Conservation (phyloP, 2,797 vertebrate genomes). For the Gallirallus australis region DNA sequence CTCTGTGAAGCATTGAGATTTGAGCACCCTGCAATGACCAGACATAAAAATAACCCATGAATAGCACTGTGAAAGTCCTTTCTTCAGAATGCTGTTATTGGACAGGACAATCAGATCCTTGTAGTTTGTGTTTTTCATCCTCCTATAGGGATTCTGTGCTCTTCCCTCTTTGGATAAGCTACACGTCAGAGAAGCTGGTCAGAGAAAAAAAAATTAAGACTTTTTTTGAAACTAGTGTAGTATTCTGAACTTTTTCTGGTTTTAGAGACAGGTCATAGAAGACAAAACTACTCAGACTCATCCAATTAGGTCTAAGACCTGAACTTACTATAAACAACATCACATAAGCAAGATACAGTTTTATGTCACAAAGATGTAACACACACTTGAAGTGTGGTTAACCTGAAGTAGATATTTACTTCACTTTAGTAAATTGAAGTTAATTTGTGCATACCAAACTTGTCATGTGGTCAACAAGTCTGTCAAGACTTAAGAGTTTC, state of each 20-base stretch:
- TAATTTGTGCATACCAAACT: not conserved
- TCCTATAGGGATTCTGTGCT: not conserved
- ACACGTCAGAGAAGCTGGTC: not conserved
- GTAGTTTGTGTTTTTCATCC: not conserved
- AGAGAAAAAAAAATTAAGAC: not conserved
- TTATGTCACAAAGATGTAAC: not conserved
- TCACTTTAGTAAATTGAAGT: not conserved
- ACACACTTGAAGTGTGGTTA: not conserved
- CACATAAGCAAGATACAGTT: not conserved
- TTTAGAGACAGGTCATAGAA: not conserved
- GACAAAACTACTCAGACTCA: not conserved
- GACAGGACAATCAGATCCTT: not conserved
- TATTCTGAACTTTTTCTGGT: not conserved
- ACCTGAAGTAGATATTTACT: not conserved
- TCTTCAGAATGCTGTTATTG: not conserved
- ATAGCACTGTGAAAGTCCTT: not conserved
- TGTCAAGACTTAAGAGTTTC: not conserved
- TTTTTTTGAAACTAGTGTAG: not conserved
- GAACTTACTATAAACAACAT: not conserved
- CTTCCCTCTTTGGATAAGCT: not conserved
- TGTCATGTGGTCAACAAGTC: not conserved
- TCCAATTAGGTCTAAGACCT: not conserved
- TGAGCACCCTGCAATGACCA: not conserved
- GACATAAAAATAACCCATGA: not conserved
- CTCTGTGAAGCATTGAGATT: not conserved